A percentile compares a stretch with the other conserved stretches of the same genome.
Conservation (phyloP, 2,113 vertebrate species). For the Daboia siamensis region DNA sequence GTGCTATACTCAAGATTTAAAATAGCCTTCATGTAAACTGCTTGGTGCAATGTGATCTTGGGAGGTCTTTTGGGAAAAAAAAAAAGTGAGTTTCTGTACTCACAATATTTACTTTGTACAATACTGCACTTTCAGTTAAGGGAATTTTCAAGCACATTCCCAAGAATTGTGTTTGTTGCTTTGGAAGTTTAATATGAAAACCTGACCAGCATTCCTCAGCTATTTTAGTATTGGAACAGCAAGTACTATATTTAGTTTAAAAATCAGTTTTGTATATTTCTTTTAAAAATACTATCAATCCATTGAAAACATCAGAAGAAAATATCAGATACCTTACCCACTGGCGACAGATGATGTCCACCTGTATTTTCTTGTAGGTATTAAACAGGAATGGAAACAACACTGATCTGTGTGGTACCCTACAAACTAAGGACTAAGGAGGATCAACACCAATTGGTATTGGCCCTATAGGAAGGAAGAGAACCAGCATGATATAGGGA, state of each 20-base stretch:
- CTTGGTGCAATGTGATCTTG: neutral
- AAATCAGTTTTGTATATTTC: neutral
- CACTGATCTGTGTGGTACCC: neutral
- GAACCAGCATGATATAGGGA: neutral
- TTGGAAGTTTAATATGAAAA: neutral
- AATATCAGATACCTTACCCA: neutral
- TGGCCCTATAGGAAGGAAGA: neutral
- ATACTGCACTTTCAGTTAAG: neutral
- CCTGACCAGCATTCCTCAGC: neutral
- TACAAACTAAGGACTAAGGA: neutral
- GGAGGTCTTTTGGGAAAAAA: neutral
- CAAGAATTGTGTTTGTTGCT: neutral
- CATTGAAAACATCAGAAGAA: neutral
- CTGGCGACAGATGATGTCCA: neutral
- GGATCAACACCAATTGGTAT: neutral
- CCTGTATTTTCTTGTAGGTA: neutral
- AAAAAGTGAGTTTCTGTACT: neutral
- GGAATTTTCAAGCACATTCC: neutral
- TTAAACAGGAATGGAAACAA: neutral
- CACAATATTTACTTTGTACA: neutral
- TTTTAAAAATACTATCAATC: neutral
- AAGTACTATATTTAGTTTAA: neutral
- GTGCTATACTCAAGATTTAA: neutral
- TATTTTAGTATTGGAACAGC: neutral
- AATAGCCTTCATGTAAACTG: neutral